These are phyloP conservation scores for Pogonomyrmex californicus DNA, from an alignment of 1,140 invertebrate species.

Conservation along the genomic window DNA sequence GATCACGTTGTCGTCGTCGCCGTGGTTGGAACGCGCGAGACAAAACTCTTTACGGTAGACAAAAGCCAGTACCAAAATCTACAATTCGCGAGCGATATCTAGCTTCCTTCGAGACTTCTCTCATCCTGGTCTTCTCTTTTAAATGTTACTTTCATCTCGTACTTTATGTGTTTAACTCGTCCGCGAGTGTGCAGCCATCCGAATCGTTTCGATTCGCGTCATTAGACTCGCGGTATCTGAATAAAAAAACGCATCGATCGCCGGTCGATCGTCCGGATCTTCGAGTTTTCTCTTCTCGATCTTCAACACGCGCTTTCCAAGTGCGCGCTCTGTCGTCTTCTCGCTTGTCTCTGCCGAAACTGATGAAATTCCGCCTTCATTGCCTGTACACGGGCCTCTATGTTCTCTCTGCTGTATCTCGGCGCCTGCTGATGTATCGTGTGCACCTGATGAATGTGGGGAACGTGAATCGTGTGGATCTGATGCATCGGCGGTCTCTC, in stretches of 20 bases:
- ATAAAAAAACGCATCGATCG: not conserved
- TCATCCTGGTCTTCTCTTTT: not conserved
- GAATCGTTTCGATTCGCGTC: not conserved
- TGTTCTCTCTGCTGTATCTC: slow-evolving; percentile 89
- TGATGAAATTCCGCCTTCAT: slow-evolving; percentile 98
- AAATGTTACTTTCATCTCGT: not conserved
- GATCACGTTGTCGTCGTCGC: slow-evolving; percentile 51
- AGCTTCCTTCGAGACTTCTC: slow-evolving; percentile 5
- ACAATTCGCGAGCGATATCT: slow-evolving; percentile 3
- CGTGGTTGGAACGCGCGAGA: not conserved
- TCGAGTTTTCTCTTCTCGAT: not conserved
- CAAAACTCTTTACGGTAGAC: slow-evolving; percentile 10
- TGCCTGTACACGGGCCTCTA: slow-evolving; percentile 96
- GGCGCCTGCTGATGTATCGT: slow-evolving; percentile 84
- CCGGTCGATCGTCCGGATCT: not conserved
- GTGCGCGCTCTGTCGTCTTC: slow-evolving; percentile 90
- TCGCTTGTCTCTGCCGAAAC: slow-evolving; percentile 95
- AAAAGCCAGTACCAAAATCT: slow-evolving; percentile 50
- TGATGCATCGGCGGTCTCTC: slow-evolving; percentile 85
- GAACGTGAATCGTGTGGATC: slow-evolving; percentile 80
- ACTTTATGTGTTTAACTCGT: not conserved
- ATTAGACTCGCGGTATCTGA: not conserved
- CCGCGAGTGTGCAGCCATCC: slow-evolving; percentile 67
- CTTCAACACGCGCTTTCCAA: slow-evolving; percentile 92
- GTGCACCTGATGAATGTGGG: slow-evolving; percentile 83